Evolutionary conservation across 1,140 invertebrate genomes (phyloP).

Genomic region (Daktulosphaira vitifoliae): DNA sequence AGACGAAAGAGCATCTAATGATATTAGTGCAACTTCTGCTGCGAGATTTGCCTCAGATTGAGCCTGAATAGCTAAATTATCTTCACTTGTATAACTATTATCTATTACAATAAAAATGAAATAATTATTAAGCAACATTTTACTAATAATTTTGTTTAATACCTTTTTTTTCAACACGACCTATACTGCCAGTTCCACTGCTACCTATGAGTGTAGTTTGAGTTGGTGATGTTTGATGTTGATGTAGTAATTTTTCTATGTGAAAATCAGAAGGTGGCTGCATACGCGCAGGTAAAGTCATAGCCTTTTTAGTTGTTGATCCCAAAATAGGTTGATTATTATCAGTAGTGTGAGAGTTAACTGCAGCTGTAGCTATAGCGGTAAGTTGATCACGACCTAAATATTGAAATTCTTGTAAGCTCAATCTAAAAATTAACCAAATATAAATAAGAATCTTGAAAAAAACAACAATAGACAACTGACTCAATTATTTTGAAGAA

Average conservation of each 20-base stretch:
- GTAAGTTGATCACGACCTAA: constrained; percentile 67
- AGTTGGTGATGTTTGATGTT: constrained; percentile 32
- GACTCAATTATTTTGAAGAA: constrained; percentile 76
- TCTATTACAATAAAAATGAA: background rate
- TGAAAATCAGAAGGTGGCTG: constrained; percentile 55
- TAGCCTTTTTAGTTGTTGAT: constrained; percentile 48
- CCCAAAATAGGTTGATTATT: background rate
- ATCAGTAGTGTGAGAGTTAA: background rate
- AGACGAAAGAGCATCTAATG: constrained; percentile 73
- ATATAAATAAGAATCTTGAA: background rate
- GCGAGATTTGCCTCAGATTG: constrained; percentile 78
- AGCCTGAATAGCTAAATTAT: constrained; percentile 53
- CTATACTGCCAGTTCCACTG: constrained; percentile 40
- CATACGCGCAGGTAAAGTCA: constrained; percentile 70
- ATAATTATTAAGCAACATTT: background rate
- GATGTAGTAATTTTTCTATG: constrained; percentile 40
- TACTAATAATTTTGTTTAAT: background rate
- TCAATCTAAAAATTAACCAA: constrained; percentile 52
- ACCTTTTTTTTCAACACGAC: constrained; percentile 32
- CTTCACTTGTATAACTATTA: constrained; percentile 43
- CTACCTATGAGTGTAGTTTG: constrained; percentile 36
- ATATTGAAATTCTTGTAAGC: constrained; percentile 81
- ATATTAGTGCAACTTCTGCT: constrained; percentile 79
- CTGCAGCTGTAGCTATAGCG: constrained; percentile 39
- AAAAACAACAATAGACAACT: constrained; percentile 46